phyloP scores from a whole-genome alignment of 1,140 invertebrate genomes.

The Micrasema longulum region DNA sequence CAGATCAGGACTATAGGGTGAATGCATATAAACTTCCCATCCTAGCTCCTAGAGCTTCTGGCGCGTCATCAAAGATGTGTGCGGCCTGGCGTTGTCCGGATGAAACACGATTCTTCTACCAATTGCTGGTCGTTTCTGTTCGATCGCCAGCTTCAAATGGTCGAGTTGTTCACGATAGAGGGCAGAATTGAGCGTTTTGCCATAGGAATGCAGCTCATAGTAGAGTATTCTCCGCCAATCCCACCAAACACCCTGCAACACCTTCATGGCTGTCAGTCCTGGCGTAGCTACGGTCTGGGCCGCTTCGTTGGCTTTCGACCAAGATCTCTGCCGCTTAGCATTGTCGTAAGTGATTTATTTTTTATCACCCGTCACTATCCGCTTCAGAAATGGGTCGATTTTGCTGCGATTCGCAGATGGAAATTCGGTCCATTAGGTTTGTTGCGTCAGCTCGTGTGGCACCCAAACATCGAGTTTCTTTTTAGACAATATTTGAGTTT shows the following conservation, averaged over 20 bases:
- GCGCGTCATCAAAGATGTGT: slow-evolving; percentile 22
- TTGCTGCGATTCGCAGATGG: too few relatives aligned
- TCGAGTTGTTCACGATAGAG: background rate
- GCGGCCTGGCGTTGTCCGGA: slow-evolving; percentile 8
- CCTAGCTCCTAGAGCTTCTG: slow-evolving; percentile 5
- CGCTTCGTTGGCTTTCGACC: slow-evolving; percentile 1
- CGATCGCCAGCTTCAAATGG: too few relatives aligned
- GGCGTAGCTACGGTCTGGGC: background rate
- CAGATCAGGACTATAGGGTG: slow-evolving; percentile 9
- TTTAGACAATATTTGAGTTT: too few relatives aligned
- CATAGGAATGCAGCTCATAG: too few relatives aligned
- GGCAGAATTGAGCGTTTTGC: too few relatives aligned
- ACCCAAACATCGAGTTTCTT: slow-evolving; percentile 12
- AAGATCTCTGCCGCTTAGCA: background rate
- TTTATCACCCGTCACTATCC: too few relatives aligned
- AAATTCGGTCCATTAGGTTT: too few relatives aligned
- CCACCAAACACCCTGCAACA: too few relatives aligned
- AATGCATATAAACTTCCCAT: slow-evolving; percentile 14
- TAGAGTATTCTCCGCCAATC: too few relatives aligned
- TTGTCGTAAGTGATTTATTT: slow-evolving; percentile 2
- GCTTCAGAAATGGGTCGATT: too few relatives aligned
- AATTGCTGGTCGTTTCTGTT: too few relatives aligned
- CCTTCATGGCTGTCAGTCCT: background rate
- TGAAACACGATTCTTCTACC: slow-evolving; percentile 25
- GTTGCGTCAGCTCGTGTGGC: slow-evolving; percentile 18